These are phyloP conservation scores for Pseudochirops corinnae DNA, from an alignment of 2,797 vertebrate species.

Conservation along the genomic window DNA sequence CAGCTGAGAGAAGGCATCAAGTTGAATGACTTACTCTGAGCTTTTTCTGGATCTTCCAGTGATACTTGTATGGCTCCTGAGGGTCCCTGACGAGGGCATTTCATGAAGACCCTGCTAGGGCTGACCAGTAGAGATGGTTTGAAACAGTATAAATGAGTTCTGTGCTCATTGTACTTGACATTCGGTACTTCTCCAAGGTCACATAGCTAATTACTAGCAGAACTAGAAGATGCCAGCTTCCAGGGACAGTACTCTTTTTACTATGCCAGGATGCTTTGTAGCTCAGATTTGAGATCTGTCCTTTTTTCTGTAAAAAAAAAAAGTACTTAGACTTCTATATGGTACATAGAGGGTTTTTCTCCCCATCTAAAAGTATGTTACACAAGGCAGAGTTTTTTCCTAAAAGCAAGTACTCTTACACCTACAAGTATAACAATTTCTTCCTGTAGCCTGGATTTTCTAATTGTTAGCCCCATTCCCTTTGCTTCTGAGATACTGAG, in stretches of 20 bases:
- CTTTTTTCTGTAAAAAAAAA: background rate
- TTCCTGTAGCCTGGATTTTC: slow-evolving; percentile 42
- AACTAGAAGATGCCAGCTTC: background rate
- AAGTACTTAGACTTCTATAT: background rate
- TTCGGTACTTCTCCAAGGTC: background rate
- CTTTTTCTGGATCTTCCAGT: slow-evolving; percentile 31
- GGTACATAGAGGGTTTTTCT: background rate
- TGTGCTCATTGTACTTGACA: background rate
- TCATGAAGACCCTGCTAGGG: slow-evolving; percentile 36
- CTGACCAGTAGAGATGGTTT: slow-evolving; percentile 30
- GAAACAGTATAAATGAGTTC: slow-evolving; percentile 25
- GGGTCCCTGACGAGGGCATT: slow-evolving; percentile 38
- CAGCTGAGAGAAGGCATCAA: background rate
- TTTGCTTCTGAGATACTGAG: slow-evolving; percentile 45
- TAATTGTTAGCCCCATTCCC: background rate
- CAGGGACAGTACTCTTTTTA: background rate
- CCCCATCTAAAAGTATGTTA: background rate
- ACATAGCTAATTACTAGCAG: background rate
- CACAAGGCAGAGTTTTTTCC: slow-evolving; percentile 12
- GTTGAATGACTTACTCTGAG: slow-evolving; percentile 20
- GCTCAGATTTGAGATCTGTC: background rate
- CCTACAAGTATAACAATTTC: slow-evolving; percentile 32
- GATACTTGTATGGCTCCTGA: slow-evolving; percentile 41
- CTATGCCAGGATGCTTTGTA: background rate
- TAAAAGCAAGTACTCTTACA: slow-evolving; percentile 40